Conservation (phyloP, 1,140 invertebrate species). For the Apis florea region DNA sequence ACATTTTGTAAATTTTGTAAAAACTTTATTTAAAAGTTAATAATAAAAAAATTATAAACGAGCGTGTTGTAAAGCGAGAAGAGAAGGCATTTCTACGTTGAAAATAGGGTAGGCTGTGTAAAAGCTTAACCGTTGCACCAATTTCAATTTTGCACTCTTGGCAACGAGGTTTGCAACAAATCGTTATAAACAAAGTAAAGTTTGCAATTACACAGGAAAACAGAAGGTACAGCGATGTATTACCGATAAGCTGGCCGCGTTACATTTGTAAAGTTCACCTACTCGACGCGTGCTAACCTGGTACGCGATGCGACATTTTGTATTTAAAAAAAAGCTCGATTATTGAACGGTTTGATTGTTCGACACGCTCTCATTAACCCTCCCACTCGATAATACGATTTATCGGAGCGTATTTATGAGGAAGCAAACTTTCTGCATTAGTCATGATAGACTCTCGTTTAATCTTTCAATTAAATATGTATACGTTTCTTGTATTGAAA, state of each 20-base stretch:
- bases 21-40: background rate
- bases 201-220: constrained; percentile 74
- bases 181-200: constrained; percentile 64
- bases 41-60: too few species aligned
- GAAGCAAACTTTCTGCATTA: background rate
- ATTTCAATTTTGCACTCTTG: background rate
- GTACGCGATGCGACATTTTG: constrained; percentile 76
- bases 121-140: too few species aligned
- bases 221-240: constrained; percentile 66
- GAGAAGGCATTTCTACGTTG: background rate
- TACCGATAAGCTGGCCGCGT: constrained; percentile 57
- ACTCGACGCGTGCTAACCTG: constrained; percentile 70
- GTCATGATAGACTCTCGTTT: background rate
- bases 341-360: background rate
- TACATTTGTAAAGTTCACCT: constrained; percentile 70
- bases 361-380: background rate
- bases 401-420: background rate
- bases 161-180: constrained; percentile 44
- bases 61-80: constrained; percentile 3
- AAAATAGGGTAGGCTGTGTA: background rate
- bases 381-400: background rate
- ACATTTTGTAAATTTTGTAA: background rate
- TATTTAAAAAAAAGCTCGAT: constrained; percentile 75
- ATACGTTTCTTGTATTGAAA: background rate
- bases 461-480: too few species aligned